These are phyloP conservation scores for Ectropis grisescens DNA, from an alignment of 1,140 invertebrate species.

Conservation along the genomic window DNA sequence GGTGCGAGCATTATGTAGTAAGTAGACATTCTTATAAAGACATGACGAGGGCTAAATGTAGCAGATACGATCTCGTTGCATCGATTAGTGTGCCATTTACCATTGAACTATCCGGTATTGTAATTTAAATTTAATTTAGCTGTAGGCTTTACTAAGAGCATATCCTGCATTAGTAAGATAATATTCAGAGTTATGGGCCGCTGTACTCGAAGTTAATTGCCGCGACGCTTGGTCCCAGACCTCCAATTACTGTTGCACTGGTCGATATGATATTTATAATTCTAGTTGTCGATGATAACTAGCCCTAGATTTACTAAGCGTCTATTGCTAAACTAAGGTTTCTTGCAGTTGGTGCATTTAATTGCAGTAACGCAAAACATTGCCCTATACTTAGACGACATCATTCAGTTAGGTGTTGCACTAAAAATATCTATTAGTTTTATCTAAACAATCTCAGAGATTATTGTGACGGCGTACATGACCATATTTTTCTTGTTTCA, in stretches of 20 bases:
- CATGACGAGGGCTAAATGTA: too few relatives aligned
- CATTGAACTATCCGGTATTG: constrained; percentile 10
- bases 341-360: constrained; percentile 10
- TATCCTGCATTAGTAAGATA: constrained; percentile 27
- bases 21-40: neutral
- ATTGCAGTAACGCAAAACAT: constrained; percentile 17
- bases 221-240: constrained; percentile 10
- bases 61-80: too few relatives aligned
- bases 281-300: constrained; percentile 22
- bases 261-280: constrained; percentile 20
- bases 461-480: neutral
- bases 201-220: constrained; percentile 17
- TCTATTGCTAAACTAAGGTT: constrained; percentile 12
- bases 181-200: constrained; percentile 30
- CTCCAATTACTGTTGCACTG: constrained; percentile 23
- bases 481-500: neutral
- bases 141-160: constrained; percentile 12
- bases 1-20: too few relatives aligned
- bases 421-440: neutral
- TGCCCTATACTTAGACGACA: constrained; percentile 13
- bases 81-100: constrained; percentile 7
- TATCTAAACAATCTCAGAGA: neutral
- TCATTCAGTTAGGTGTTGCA: neutral
- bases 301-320: constrained; percentile 21
- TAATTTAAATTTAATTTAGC: constrained; percentile 11